Evolutionary conservation across 2,113 vertebrate genomes (phyloP), one percentile per base, ranked within the genome.

Genomic region (Anguilla japonica): DNA sequence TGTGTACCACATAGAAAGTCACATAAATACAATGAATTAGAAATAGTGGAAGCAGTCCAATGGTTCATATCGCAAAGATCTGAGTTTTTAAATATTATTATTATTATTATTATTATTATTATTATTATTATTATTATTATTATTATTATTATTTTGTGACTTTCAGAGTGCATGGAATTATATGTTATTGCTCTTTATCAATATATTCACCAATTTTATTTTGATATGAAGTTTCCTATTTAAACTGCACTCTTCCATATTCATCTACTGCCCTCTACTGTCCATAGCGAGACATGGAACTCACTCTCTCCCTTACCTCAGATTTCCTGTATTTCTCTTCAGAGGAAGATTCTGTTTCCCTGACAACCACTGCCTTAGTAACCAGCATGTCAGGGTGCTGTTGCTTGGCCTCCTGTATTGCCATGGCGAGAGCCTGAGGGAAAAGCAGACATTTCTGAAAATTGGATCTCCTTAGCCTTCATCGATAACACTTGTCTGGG

Each of bases 381-480:
- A 99, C 98, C 94, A 99, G 95, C 98, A 99, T 99, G 94, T 99
- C 98, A 0, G 98, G 98, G 86, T 99, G 98, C 94, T 99, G 98
- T 86, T 99, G 97, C 91, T 98, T 99, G 93, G 98, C 98, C 90
- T 99, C 98, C 91, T 99, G 98, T 94, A 99, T 99, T 87, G 98
- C 98, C 96, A 99, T 96, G 90, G 98, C 98, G 56, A 99, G 95
- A 67, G 98, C 98, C 98, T 99, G 87, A 41, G 88, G 86, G 79
- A 83, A 57, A 86, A 18, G 16, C 85, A 56, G 83, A 7, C 7
- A 15, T n/a, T 13, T 15, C 40, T 15, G 60, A 7, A 3, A 78
- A 81, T 11, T 81, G 79, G 39, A 41, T 43, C 22, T 20, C 40
- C 40, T 41, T 7, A 8, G 1, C 57, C 18, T 20, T 20, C 46